Evolutionary conservation across 1,140 invertebrate species (phyloP).

Genomic region (Idris sp.): DNA sequence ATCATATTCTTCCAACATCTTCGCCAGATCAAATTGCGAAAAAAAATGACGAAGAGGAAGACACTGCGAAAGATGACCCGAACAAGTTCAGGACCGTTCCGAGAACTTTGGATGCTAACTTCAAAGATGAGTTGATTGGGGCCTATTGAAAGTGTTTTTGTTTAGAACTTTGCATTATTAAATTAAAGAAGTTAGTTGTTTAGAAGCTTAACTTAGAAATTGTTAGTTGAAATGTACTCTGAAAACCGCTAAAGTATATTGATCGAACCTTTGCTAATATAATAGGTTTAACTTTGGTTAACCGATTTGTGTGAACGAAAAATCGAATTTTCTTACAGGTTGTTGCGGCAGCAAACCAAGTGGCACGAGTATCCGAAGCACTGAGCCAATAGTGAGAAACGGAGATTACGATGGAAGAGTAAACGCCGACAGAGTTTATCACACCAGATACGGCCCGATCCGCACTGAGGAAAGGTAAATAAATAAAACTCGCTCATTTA

Average conservation of each 20-base stretch:
- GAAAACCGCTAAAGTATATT: too few relatives aligned
- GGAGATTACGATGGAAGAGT: constrained; percentile 51
- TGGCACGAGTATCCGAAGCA: constrained; percentile 37
- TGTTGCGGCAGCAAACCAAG: constrained; percentile 48
- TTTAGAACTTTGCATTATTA: background rate
- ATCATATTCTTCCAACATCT: constrained; percentile 14
- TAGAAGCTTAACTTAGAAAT: too few relatives aligned
- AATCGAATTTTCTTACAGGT: constrained; percentile 31
- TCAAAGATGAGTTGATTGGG: constrained; percentile 52
- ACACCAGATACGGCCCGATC: constrained; percentile 23
- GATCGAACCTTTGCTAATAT: too few relatives aligned
- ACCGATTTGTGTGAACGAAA: constrained; percentile 5
- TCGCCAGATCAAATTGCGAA: constrained; percentile 30
- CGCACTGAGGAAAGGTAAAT: constrained; percentile 34
- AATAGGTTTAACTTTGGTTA: too few relatives aligned
- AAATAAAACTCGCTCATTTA: too few relatives aligned
- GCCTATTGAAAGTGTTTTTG: constrained; percentile 7
- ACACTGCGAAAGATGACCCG: constrained; percentile 11
- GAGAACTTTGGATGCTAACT: constrained; percentile 35
- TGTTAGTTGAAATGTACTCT: too few relatives aligned
- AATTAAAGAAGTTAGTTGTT: background rate
- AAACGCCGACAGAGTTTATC: constrained; percentile 31
- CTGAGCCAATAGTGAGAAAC: constrained; percentile 53
- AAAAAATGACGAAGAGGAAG: constrained; percentile 42
- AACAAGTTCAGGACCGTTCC: constrained; percentile 33